Evolutionary conservation across 2,888 invertebrate species (phyloP), one percentile per base, ranked within the genome.

Genomic region (Alsophila aescularia): DNA sequence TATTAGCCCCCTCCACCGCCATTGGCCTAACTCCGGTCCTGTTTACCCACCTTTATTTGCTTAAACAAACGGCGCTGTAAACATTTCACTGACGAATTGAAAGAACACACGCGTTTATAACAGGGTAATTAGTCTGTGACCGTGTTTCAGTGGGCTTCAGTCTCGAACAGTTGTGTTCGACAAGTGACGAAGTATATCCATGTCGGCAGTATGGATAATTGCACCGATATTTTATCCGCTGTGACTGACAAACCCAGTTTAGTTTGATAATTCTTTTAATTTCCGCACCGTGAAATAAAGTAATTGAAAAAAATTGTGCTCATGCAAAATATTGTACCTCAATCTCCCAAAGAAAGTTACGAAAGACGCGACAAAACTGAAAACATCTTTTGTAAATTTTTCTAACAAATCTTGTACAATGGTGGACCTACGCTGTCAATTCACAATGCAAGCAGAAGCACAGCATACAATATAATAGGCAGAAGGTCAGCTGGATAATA

Each of bases 301-400:
- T 24, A 5, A 24, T 24, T 24, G 24, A 5, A 24, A 29, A 29
- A 29, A 21, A 21, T 6, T 21, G 21, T 21, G n/a, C 21, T 14
- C 50, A 40, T 54, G 48, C 53, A 51, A 54, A 58, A 39, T 48
- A 39, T 54, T 34, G 36, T n/a, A n/a, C 48, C 43, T 41, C 37
- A 42, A 61, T 40, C 42, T 36, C 40, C 35, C 18, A 37, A 55
- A 24, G 24, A 51, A 56, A 56, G 43, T 52, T 57, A 31, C 29
- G 18, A 36, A 57, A 41, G 24, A 24, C 42, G 47, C 16, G 44
- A 58, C 24, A 7, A 39, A 57, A 52, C 50, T 40, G 37, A 32
- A 52, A 60, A 55, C 52, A 52, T 44, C 49, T 60, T 62, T 65
- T 65, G 58, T 62, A 54, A 49, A 52, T 49, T 36, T 48, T 35